phyloP scores from a whole-genome alignment of 1,140 invertebrate genomes.

The Conus ventricosus region DNA sequence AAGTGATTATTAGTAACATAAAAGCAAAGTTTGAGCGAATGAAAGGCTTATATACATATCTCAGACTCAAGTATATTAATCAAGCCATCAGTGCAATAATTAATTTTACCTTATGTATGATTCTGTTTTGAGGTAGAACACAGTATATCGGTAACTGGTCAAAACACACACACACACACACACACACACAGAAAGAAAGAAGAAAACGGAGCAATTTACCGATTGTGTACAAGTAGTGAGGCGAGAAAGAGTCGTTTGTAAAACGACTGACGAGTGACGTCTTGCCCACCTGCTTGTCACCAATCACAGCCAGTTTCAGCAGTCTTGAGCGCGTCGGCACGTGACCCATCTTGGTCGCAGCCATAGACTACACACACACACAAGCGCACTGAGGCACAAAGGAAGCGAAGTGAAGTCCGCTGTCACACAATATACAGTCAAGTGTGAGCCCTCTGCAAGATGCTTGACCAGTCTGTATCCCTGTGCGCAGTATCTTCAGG shows the following conservation, averaged over 20 bases:
- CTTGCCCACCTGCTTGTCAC: slow-evolving; percentile 41
- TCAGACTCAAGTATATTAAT: too few relatives aligned
- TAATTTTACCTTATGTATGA: too few relatives aligned
- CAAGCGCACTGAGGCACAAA: background rate
- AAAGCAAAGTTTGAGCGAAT: too few relatives aligned
- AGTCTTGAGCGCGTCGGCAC: background rate
- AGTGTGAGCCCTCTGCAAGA: background rate
- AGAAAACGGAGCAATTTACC: background rate
- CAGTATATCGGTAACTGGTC: too few relatives aligned
- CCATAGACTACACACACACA: background rate
- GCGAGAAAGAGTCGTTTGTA: slow-evolving; percentile 2
- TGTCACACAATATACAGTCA: background rate
- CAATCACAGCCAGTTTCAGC: slow-evolving; percentile 32
- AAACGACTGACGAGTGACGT: slow-evolving; percentile 28
- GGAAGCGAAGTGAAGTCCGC: background rate
- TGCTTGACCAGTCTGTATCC: background rate
- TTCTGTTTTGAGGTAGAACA: too few relatives aligned
- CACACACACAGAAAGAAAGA: too few relatives aligned
- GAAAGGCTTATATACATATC: too few relatives aligned
- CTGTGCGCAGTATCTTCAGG: background rate
- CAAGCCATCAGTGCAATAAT: too few relatives aligned
- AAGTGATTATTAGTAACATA: too few relatives aligned
- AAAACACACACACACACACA: too few relatives aligned
- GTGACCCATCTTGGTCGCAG: background rate
- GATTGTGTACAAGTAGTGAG: background rate